Percentiles rank a stretch among this genome's conserved stretches.
Conservation (phyloP, 2,888 invertebrate genomes). For the Bunonema sp. region DNA sequence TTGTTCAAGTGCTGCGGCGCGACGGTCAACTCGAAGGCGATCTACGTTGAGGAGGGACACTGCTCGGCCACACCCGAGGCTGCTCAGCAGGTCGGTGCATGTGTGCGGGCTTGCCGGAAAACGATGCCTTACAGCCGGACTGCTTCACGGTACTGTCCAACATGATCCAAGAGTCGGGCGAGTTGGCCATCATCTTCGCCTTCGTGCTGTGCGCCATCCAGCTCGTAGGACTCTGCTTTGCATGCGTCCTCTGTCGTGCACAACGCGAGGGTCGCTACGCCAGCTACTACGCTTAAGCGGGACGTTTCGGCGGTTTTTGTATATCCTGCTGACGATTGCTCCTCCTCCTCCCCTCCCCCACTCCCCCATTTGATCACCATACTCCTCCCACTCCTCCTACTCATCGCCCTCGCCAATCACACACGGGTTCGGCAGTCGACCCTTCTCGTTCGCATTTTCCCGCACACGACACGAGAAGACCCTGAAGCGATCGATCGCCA, state of each 20-base stretch:
- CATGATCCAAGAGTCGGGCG: slow-evolving; percentile 19
- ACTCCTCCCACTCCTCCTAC: no score
- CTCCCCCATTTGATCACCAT: no score
- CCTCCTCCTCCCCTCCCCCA: no score
- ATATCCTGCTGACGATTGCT: no score
- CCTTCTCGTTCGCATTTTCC: no score
- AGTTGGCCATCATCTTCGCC: slow-evolving; percentile 14
- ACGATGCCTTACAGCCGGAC: slow-evolving; percentile 19
- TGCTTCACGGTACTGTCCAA: slow-evolving; percentile 25
- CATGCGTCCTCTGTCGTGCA: slow-evolving; percentile 32
- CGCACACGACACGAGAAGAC: no score
- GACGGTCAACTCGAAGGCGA: slow-evolving; percentile 10
- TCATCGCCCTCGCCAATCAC: no score
- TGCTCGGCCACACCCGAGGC: slow-evolving; percentile 7
- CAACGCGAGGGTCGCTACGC: slow-evolving; percentile 23
- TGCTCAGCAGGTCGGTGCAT: slow-evolving; percentile 1
- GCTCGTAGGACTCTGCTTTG: slow-evolving; percentile 27
- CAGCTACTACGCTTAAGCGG: slow-evolving; percentile 15
- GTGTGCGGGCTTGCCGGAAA: not conserved
- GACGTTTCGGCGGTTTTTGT: not conserved
- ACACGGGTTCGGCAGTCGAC: no score
- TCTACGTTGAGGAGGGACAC: slow-evolving; percentile 16
- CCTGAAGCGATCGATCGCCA: no score
- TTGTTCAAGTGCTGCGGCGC: slow-evolving; percentile 37
- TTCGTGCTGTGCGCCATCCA: slow-evolving; percentile 21